Evolutionary conservation across 2,888 invertebrate genomes (phyloP), one percentile per base, ranked within the genome.

Genomic region (Ophonus ardosiacus): DNA sequence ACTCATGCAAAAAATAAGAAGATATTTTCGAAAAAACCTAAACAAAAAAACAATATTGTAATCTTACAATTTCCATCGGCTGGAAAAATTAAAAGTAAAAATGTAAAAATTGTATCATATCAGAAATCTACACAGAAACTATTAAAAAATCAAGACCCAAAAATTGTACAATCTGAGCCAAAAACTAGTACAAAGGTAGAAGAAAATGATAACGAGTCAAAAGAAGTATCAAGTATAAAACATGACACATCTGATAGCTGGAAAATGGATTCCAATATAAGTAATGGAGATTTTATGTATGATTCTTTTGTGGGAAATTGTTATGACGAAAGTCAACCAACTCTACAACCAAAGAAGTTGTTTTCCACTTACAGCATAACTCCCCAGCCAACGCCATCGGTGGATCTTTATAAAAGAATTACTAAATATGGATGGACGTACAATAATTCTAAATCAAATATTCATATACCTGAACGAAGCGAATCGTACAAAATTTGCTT

Each of bases 381-480:
- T 17, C 51, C 59, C 40, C 7, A 38, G n/a, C 3, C 15, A 40
- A 74, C 61, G 2, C 57, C 57, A 59, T 31, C 40, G 8, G 17
- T 24, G 8, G 82, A 82, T 38, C 18, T 82, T 17, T 74, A 71
- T 7, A 76, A 86, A 56, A 74, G 74, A 71, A 61, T 85, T 7
- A 51, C 79, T 7, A 81, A 86, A 76, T 63, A 85, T 21, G 86
- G 86, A 13, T 85, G 84, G 85, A 84, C 80, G 0, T 85, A 84
- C 51, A 74, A 79, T 65, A 38, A 24, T 31, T 56, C 40, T 84
- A 5, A 43, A 86, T 84, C 65, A 40, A 83, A 38, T 13, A 68
- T n/a, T 24, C 24, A 24, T 2, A 17, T 56, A n/a, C n/a, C 51
- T n/a, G 31, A 43, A 13, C 81, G 15, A 57, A 17, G 10, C 43